These are phyloP conservation scores for Gambusia affinis DNA, from an alignment of 2,113 vertebrate genomes.

Conservation along the genomic window DNA sequence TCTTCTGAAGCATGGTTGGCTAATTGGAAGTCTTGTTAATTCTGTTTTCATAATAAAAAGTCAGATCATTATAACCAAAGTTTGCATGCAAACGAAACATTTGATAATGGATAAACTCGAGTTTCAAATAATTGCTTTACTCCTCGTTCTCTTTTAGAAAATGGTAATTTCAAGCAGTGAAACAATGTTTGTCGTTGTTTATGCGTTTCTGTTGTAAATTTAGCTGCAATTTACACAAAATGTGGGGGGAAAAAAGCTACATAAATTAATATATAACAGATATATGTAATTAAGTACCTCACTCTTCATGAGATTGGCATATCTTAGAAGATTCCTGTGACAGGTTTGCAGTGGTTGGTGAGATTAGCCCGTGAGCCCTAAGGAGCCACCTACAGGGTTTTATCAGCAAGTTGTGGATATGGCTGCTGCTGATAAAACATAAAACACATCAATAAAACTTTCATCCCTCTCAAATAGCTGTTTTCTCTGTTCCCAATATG, in stretches of 20 bases:
- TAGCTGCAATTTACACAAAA: not conserved
- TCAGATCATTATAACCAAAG: not conserved
- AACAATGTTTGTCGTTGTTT: not conserved
- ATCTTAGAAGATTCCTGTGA: slow-evolving; percentile 8
- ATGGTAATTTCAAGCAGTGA: not conserved
- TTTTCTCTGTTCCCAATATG: slow-evolving; percentile 9
- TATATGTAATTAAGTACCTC: slow-evolving; percentile 6
- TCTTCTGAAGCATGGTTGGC: slow-evolving; percentile 46
- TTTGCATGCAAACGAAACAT: not conserved
- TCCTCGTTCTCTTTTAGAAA: not conserved
- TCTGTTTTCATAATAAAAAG: slow-evolving; percentile 15
- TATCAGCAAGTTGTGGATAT: slow-evolving; percentile 60
- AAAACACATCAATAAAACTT: slow-evolving; percentile 61
- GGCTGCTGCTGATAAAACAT: slow-evolving; percentile 73
- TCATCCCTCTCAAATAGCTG: slow-evolving; percentile 42
- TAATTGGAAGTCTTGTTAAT: slow-evolving; percentile 48
- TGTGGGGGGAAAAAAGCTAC: not conserved
- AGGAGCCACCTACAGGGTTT: slow-evolving; percentile 38
- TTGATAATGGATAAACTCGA: not conserved
- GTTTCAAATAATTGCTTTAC: not conserved
- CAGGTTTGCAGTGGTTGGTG: slow-evolving; percentile 21
- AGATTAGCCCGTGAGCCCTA: slow-evolving; percentile 60
- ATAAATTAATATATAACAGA: not conserved
- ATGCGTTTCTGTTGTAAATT: not conserved
- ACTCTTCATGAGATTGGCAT: not conserved